Conservation (phyloP, 2,113 vertebrate species). For the Lycaon pictus region DNA sequence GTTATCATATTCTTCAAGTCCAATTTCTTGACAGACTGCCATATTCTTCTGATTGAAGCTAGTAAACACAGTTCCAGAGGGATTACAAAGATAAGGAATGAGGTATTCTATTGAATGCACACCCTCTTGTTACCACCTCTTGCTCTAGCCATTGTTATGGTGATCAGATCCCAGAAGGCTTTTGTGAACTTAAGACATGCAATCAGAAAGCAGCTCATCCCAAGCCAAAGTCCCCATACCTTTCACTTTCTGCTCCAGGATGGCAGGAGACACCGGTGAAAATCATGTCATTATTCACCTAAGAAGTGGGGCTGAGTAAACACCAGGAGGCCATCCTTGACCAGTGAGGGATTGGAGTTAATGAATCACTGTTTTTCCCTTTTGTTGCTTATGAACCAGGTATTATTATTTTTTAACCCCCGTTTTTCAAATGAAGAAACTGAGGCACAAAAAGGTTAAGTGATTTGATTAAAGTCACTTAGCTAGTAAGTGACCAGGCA, state of each 20-base stretch:
- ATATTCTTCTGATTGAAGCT: neutral
- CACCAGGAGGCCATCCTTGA: neutral
- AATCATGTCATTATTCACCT: neutral
- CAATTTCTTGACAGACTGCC: neutral
- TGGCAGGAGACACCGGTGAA: neutral
- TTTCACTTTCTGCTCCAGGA: neutral
- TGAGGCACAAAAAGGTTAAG: neutral
- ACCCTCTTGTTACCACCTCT: neutral
- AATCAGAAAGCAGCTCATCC: neutral
- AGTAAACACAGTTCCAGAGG: neutral
- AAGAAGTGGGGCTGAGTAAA: neutral
- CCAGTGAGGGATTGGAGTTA: neutral
- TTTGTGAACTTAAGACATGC: neutral
- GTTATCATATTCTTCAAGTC: neutral
- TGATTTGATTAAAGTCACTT: neutral
- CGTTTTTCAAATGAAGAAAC: neutral
- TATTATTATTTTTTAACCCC: neutral
- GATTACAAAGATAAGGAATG: neutral
- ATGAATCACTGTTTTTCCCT: neutral
- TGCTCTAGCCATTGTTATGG: neutral
- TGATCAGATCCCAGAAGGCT: neutral
- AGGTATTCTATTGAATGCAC: neutral
- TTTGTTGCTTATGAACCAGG: neutral
- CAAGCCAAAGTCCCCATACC: neutral
- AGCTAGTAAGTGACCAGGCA: neutral